Conservation (phyloP, 2,797 vertebrate genomes). For the Loriculus beryllinus region DNA sequence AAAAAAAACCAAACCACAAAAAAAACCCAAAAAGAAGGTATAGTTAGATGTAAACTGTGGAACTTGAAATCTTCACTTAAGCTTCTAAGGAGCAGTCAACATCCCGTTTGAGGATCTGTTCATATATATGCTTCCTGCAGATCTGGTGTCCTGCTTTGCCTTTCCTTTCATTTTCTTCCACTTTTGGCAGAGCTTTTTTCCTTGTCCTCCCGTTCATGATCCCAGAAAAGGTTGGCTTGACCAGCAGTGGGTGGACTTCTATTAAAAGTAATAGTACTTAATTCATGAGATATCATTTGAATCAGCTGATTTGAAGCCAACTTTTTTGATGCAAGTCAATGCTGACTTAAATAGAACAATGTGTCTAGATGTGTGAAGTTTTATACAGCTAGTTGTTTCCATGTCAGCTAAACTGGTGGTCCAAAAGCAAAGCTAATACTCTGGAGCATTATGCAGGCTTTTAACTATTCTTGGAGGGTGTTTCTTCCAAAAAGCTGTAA, state of each 20-base stretch:
- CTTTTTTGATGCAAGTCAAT: constrained; percentile 58
- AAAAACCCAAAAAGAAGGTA: neutral
- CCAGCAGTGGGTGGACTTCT: constrained; percentile 51
- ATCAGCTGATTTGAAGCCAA: constrained; percentile 58
- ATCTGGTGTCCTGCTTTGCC: neutral
- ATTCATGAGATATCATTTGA: constrained; percentile 53
- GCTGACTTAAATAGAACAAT: constrained; percentile 59
- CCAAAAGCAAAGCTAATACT: constrained; percentile 53
- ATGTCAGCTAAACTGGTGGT: constrained; percentile 50
- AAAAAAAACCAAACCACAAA: too few relatives aligned
- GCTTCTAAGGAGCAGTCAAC: constrained; percentile 20
- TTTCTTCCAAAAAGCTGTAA: constrained; percentile 42
- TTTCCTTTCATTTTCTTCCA: neutral
- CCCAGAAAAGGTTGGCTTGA: constrained; percentile 33
- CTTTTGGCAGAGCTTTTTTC: neutral
- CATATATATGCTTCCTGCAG: neutral
- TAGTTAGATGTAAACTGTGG: neutral
- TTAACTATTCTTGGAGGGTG: constrained; percentile 30
- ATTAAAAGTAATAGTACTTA: constrained; percentile 41
- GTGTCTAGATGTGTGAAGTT: constrained; percentile 56
- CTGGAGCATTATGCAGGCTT: constrained; percentile 51
- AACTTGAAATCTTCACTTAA: neutral
- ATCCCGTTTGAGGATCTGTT: constrained; percentile 6
- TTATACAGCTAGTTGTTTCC: constrained; percentile 19
- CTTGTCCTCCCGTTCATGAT: neutral